phyloP scores from a whole-genome alignment of 1,140 invertebrate genomes.

The Coenobita brevimanus region DNA sequence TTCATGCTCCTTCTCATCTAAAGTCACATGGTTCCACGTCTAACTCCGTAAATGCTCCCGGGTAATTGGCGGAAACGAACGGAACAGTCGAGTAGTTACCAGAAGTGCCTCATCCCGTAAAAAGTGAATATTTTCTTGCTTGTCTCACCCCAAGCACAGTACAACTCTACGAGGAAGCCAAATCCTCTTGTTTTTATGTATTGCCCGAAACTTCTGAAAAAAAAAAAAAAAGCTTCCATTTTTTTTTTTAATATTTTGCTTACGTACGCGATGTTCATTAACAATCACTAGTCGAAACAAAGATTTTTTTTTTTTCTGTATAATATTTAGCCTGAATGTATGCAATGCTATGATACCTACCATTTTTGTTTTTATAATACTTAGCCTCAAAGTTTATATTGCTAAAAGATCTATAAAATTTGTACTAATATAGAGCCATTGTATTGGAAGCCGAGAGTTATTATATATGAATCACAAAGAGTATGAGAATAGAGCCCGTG shows the following conservation, averaged over 20 bases:
- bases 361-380: not conserved
- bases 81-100: not conserved
- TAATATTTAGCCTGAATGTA: not conserved
- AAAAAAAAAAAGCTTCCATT: not conserved
- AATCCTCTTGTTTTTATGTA: not conserved
- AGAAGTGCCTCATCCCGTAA: not conserved
- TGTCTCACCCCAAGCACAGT: not conserved
- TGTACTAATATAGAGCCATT: conserved; percentile 12
- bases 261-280: not conserved
- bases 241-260: conserved; percentile 1
- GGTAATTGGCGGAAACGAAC: not conserved
- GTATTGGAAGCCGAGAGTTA: conserved; percentile 1
- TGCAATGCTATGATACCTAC: not conserved
- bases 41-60: too few species aligned
- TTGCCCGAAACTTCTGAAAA: not conserved
- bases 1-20: too few species aligned
- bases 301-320: conserved; percentile 10
- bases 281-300: conserved; percentile 38
- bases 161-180: not conserved
- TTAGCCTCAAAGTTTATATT: not conserved
- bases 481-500: not conserved
- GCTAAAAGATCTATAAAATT: conserved; percentile 3
- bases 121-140: not conserved
- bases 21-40: too few species aligned
- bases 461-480: not conserved